A percentile compares a stretch with the other conserved stretches of the same genome.
These are phyloP conservation scores for Helicoverpa zea DNA, from an alignment of 1,140 invertebrate genomes.

Conservation along the genomic window DNA sequence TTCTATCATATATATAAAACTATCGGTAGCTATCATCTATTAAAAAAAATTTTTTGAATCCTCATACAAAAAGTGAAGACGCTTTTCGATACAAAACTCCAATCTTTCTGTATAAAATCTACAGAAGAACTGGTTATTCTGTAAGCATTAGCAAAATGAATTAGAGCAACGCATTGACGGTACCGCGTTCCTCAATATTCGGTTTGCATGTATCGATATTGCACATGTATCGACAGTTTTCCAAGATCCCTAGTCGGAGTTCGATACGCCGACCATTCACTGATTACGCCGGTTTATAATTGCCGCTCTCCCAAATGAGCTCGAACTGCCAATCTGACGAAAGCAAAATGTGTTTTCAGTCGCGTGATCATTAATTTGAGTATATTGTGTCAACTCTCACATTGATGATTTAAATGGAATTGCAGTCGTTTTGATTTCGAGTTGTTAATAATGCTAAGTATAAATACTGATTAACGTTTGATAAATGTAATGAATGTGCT, in stretches of 20 bases:
- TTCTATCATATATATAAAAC: no score
- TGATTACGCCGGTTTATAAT: conserved; percentile 77
- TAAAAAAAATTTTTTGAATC: no score
- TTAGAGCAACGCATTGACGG: background rate
- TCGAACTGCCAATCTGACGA: conserved; percentile 57
- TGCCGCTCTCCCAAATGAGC: conserved; percentile 66
- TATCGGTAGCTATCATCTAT: background rate
- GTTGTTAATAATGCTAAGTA: conserved; percentile 21
- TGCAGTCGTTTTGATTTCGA: conserved; percentile 28
- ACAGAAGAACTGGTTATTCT: no score
- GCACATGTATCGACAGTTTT: conserved; percentile 46
- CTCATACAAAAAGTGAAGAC: no score
- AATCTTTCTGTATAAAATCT: no score
- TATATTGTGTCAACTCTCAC: conserved; percentile 63
- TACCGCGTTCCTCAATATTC: background rate
- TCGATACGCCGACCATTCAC: conserved; percentile 51
- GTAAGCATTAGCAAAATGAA: background rate
- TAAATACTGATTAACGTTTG: conserved; percentile 27
- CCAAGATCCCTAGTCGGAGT: conserved; percentile 36
- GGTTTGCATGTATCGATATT: background rate
- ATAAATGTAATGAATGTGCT: conserved; percentile 8
- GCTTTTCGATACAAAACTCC: no score
- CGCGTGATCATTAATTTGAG: conserved; percentile 68
- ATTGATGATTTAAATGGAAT: conserved; percentile 36
- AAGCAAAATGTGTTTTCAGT: conserved; percentile 66